A percentile compares a stretch with the other conserved stretches of the same genome.
Evolutionary conservation across 1,140 invertebrate species (phyloP).

Genomic region (Ooceraea biroi): DNA sequence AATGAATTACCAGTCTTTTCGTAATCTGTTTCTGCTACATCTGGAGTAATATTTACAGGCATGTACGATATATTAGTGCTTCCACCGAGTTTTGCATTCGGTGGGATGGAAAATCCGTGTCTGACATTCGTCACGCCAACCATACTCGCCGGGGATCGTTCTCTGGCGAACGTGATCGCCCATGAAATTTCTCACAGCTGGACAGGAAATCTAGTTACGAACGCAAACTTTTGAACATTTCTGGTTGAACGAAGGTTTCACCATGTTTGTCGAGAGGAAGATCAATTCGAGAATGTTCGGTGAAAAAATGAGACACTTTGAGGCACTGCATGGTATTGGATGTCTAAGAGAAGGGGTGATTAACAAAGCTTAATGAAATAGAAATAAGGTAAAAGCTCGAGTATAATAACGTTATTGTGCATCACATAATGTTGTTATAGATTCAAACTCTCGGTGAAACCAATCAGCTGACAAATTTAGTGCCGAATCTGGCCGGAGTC

Average conservation of each 20-base stretch:
- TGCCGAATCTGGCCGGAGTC: conserved; percentile 92
- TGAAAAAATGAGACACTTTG: conserved; percentile 92
- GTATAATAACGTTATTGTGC: not conserved
- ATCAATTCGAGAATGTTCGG: conserved; percentile 90
- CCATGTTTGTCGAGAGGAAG: conserved; percentile 96
- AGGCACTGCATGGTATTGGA: conserved; percentile 91
- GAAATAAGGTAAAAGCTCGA: not conserved
- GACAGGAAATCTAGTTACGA: conserved; percentile 98
- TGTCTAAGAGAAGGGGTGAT: conserved; percentile 90
- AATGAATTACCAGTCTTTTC: not conserved
- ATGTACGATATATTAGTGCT: conserved; percentile 96
- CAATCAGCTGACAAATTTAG: conserved; percentile 91
- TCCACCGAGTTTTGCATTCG: conserved; percentile 97
- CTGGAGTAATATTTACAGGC: conserved; percentile 60
- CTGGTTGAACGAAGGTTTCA: conserved; percentile 99
- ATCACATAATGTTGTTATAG: conserved; percentile 83
- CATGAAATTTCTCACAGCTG: conserved; percentile 99
- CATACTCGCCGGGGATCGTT: conserved; percentile 95
- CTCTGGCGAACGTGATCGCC: conserved; percentile 94
- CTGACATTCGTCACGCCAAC: conserved; percentile 98
- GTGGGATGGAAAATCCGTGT: conserved; percentile 99
- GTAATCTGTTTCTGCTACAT: conserved; percentile 19
- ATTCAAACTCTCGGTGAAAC: conserved; percentile 87
- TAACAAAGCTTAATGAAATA: conserved; percentile 52
- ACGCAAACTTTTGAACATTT: conserved; percentile 97